These are phyloP conservation scores for Dicentrarchus labrax DNA, from an alignment of 2,113 vertebrate genomes.

Conservation along the genomic window DNA sequence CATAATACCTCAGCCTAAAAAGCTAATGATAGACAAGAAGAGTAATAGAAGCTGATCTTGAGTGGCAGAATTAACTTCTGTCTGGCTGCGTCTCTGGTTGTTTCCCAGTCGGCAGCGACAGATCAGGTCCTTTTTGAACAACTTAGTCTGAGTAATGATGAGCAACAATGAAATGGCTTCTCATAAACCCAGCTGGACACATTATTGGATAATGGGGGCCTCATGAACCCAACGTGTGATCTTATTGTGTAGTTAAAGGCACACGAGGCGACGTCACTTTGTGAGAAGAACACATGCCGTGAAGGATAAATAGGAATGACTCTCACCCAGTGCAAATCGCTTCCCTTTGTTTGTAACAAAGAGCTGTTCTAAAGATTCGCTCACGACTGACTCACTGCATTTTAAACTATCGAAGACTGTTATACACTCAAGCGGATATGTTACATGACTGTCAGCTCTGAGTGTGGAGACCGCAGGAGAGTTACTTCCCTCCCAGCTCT, in stretches of 20 bases:
- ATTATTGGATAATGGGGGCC: slow-evolving; percentile 15
- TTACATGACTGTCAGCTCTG: slow-evolving; percentile 13
- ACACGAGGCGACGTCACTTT: not conserved
- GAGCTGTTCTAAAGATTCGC: not conserved
- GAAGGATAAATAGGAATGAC: slow-evolving; percentile 10
- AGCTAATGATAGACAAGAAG: not conserved
- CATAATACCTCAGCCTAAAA: not conserved
- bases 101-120: not conserved
- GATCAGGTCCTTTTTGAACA: slow-evolving; percentile 7
- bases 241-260: slow-evolving; percentile 11
- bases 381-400: not conserved
- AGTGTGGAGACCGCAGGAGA: not conserved
- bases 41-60: not conserved
- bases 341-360: slow-evolving; percentile 2
- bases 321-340: slow-evolving; percentile 1
- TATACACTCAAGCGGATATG: not conserved
- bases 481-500: slow-evolving; percentile 14
- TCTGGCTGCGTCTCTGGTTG: not conserved
- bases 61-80: not conserved
- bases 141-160: not conserved
- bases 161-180: slow-evolving; percentile 7
- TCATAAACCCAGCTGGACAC: slow-evolving; percentile 24
- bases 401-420: not conserved
- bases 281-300: not conserved
- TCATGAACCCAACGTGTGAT: not conserved